phyloP scores from a whole-genome alignment of 2,888 invertebrate species.

The Cryptus armator region DNA sequence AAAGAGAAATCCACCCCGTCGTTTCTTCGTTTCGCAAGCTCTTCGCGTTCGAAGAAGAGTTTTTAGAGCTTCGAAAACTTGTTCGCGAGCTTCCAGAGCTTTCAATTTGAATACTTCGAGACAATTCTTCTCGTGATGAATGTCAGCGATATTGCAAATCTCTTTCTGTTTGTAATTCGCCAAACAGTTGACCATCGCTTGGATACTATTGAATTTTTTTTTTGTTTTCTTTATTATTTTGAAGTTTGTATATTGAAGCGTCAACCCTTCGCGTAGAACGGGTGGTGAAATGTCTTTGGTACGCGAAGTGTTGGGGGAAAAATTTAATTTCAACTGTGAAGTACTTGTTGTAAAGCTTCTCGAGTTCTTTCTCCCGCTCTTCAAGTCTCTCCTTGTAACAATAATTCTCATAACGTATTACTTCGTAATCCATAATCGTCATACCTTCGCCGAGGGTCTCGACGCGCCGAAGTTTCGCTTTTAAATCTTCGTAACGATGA shows the following conservation, averaged over 20 bases:
- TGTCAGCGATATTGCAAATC: conserved; percentile 67
- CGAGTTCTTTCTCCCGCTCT: conserved; percentile 75
- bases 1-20: conserved; percentile 74
- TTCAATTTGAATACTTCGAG: conserved; percentile 48
- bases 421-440: conserved; percentile 76
- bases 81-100: conserved; percentile 42
- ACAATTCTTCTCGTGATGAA: conserved; percentile 61
- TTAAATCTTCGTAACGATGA: conserved; percentile 70
- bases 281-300: neutral
- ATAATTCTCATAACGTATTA: conserved; percentile 68
- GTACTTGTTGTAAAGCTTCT: conserved; percentile 73
- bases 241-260: neutral
- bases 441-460: conserved; percentile 77
- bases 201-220: conserved; percentile 66
- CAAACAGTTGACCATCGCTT: conserved; percentile 66
- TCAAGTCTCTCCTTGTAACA: conserved; percentile 74
- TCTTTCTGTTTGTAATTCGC: conserved; percentile 76
- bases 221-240: conserved; percentile 16
- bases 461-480: conserved; percentile 56
- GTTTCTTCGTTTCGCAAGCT: conserved; percentile 62
- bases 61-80: conserved; percentile 56
- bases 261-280: neutral
- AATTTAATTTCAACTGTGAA: conserved; percentile 1
- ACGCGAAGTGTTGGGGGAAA: neutral
- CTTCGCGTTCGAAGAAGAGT: conserved; percentile 58